Base-by-base conservation (phyloP, 2,888 invertebrate species). In the Drosophila maculinotata region DNA sequence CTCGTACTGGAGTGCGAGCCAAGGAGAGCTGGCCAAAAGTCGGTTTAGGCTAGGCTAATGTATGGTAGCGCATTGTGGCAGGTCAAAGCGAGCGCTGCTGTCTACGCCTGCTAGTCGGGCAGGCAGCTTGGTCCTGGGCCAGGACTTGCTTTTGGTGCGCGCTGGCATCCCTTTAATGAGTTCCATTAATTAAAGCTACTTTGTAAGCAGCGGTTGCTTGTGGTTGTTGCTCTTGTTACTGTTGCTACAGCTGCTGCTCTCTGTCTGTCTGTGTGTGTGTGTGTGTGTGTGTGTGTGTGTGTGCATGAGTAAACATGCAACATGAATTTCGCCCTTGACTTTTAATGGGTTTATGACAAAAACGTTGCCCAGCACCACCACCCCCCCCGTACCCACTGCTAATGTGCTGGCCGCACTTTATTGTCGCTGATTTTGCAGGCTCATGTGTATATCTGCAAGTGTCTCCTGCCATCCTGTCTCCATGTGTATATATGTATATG, bases 321-420 rank as follows among this genome's bases (percentile, higher is more conserved):
- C 88, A 88, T 87, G 86, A 79, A 87, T 82, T 85, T 79, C 48
- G 88, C 70, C 87, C 88, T 87, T 87, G 88, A 87, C 88, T 87
- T 87, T 84, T 87, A 87, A 87, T 87, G 88, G 87, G 85, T 74
- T 87, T 80, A 81, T 86, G 88, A 87, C 87, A 84, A 84, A 87
- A 87, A 69, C 71, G 70, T 52, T 72, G 70, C 69, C 70, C 63
- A 56, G 35, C 54, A 47, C 14, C 25, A 28, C 25, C 8, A 14
- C 12, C 54, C 17, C 31, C 17, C 30, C 28, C 49, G 31, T 12
- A 56, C 39, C 39, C 52, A 45, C 20, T 52, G 77, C 76, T 83
- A 83, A 83, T 82, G 80, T 77, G 69, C 69, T 60, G 69, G 56
- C 53, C 69, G 67, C 67, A 69, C 36, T 75, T 47, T 75, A 65